Evolutionary conservation across 2,113 vertebrate species (phyloP).

Genomic region (Takifugu flavidus): DNA sequence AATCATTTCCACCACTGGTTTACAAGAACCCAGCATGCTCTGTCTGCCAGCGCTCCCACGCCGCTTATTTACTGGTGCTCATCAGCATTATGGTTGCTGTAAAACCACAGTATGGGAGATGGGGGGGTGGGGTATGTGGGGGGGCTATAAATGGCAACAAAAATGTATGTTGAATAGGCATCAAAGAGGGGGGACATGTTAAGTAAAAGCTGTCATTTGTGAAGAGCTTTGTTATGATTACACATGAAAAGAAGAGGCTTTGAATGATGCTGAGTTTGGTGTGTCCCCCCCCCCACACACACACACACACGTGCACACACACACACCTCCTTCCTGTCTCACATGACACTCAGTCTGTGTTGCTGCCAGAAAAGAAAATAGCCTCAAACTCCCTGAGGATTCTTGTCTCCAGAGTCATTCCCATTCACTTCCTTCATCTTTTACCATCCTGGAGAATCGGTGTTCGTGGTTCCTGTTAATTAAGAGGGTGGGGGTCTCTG

Average conservation of each 20-base stretch:
- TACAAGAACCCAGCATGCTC: slow-evolving; percentile 50
- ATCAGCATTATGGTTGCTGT: slow-evolving; percentile 42
- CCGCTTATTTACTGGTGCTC: slow-evolving; percentile 42
- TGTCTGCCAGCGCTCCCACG: slow-evolving; percentile 36
- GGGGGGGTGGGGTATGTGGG: too few species aligned
- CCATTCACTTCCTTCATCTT: slow-evolving; percentile 32
- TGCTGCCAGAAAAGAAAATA: slow-evolving; percentile 46
- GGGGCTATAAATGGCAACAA: slow-evolving; percentile 17
- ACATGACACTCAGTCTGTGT: slow-evolving; percentile 30
- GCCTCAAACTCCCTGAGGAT: slow-evolving; percentile 43
- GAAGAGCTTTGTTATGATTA: slow-evolving; percentile 25
- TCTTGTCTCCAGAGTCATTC: slow-evolving; percentile 29
- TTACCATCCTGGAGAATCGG: slow-evolving; percentile 59
- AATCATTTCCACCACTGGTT: slow-evolving; percentile 62
- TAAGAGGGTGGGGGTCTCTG: slow-evolving; percentile 61
- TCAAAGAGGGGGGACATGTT: slow-evolving; percentile 1
- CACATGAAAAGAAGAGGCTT: slow-evolving; percentile 7
- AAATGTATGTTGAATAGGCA: not conserved
- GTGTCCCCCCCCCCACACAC: not conserved
- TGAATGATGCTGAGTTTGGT: slow-evolving; percentile 12
- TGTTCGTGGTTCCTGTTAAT: slow-evolving; percentile 67
- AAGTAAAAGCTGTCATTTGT: slow-evolving; percentile 17
- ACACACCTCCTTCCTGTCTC: not conserved
- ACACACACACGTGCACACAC: too few species aligned
- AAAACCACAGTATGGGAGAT: slow-evolving; percentile 1